Conservation (phyloP, 2,888 invertebrate genomes). For the Lithophane socia region DNA sequence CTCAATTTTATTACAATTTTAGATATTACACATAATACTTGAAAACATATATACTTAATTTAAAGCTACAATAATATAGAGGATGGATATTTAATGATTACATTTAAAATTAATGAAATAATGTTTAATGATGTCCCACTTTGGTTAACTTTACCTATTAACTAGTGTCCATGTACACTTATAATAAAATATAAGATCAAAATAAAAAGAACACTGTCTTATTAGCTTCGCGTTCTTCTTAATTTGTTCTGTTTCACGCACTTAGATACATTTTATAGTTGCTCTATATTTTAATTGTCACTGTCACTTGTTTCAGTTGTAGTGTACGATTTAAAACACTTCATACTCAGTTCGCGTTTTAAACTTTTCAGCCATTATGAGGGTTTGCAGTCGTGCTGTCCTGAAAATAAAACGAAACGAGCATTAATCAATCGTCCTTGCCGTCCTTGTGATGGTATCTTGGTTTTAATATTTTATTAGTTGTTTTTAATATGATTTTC, state of each 20-base stretch:
- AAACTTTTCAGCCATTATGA: slow-evolving; percentile 39
- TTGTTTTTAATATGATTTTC: background rate
- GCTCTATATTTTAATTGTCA: slow-evolving; percentile 28
- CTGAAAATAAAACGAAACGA: slow-evolving; percentile 63
- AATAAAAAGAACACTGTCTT: slow-evolving; percentile 78
- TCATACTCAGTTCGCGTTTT: background rate
- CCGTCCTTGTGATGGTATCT: background rate
- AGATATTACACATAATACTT: slow-evolving; percentile 56
- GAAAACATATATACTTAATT: slow-evolving; percentile 39
- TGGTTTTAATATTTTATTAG: background rate
- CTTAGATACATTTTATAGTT: slow-evolving; percentile 26
- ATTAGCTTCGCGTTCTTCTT: slow-evolving; percentile 73
- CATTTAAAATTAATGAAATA: slow-evolving; percentile 44
- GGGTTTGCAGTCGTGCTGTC: slow-evolving; percentile 72
- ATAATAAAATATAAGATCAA: slow-evolving; percentile 71
- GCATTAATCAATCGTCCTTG: background rate
- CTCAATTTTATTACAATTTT: slow-evolving; percentile 55
- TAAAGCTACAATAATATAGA: slow-evolving; percentile 44
- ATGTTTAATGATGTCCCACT: slow-evolving; percentile 69
- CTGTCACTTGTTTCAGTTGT: slow-evolving; percentile 42
- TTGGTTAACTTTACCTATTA: slow-evolving; percentile 74
- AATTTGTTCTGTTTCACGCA: slow-evolving; percentile 74
- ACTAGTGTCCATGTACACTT: slow-evolving; percentile 42
- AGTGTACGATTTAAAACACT: slow-evolving; percentile 12
- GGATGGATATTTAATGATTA: slow-evolving; percentile 43